Evolutionary conservation across 1,140 invertebrate genomes (phyloP), one percentile per base, ranked within the genome.

Genomic region (Hycleus phaleratus): DNA sequence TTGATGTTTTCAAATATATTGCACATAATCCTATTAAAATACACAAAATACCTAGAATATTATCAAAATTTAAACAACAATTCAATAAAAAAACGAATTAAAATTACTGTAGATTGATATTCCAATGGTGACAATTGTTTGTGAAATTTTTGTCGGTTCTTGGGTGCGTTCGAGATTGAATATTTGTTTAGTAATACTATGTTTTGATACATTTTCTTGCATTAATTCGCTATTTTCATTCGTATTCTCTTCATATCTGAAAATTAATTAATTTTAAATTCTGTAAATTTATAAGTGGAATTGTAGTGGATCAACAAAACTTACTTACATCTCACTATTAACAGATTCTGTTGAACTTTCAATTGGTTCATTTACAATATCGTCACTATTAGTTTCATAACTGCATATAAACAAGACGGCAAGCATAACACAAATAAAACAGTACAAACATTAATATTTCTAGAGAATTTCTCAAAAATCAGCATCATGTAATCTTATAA

Each of bases 31-130:
- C 78, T 69, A 55, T 70, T 58, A 40, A 78, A 76, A 66, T 79
- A 68, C 40, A 78, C 50, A 58, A 82, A 60, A 65, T 79, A 82
- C 71, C 82, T 78, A 6, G 79, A 54, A 40, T 79, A 81, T 55
- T 55, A 26, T 46, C 12, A 32, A 64, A 38, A 25, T 38, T 26
- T 50, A 38, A 45, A 38, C 26, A 48, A 49, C 1, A 7, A 7
- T 6, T 2, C 10, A 3, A 8, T 6, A 42, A 18, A 42, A 9
- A 49, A 3, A 25, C 46, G 18, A 18, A 18, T 18, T 18, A 18
- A 18, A 18, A 18, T 53, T 55, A 59, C 61, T 54, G 67, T 70
- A 74, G 65, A 82, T 79, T 3, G 75, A 73, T 44, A 83, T 79
- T 46, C 81, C 74, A 0, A 67, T 63, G 10, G 76, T 75, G 25